These are phyloP conservation scores for Minunthozetes semirufus DNA, from an alignment of 2,888 invertebrate species.

Conservation along the genomic window DNA sequence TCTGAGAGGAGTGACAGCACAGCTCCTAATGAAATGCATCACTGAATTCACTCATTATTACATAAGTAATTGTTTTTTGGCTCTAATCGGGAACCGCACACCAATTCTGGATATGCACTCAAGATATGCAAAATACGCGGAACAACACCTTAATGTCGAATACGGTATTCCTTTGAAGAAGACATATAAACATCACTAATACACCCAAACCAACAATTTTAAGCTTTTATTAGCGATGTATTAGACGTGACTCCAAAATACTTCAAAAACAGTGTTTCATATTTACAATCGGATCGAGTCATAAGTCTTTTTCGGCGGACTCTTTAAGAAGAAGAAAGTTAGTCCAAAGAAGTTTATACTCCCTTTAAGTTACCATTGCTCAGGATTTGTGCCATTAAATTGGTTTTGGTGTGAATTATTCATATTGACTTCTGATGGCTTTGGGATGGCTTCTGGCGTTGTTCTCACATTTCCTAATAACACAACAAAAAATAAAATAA, in stretches of 20 bases:
- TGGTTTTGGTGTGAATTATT: constrained; percentile 15
- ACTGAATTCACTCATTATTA: not conserved
- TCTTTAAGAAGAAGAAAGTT: not conserved
- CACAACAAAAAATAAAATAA: not conserved
- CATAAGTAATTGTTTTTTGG: not conserved
- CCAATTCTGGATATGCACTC: not conserved
- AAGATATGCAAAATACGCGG: not conserved
- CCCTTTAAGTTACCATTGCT: not conserved
- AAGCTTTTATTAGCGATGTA: not conserved
- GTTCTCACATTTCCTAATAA: not conserved
- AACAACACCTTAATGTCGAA: not conserved
- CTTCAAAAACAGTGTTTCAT: not conserved
- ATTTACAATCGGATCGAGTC: not conserved
- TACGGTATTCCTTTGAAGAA: not conserved
- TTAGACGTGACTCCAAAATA: not conserved
- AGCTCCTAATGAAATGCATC: not conserved
- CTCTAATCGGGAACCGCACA: not conserved
- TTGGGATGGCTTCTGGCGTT: constrained; percentile 6
- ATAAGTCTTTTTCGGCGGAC: not conserved
- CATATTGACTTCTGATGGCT: not conserved
- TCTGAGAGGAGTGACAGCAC: not conserved
- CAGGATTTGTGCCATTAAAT: not conserved
- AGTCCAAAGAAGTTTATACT: not conserved
- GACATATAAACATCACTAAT: too few relatives aligned
- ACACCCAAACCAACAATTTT: not conserved